Conservation (phyloP, 1,140 invertebrate species). For the Colletes latitarsis region DNA sequence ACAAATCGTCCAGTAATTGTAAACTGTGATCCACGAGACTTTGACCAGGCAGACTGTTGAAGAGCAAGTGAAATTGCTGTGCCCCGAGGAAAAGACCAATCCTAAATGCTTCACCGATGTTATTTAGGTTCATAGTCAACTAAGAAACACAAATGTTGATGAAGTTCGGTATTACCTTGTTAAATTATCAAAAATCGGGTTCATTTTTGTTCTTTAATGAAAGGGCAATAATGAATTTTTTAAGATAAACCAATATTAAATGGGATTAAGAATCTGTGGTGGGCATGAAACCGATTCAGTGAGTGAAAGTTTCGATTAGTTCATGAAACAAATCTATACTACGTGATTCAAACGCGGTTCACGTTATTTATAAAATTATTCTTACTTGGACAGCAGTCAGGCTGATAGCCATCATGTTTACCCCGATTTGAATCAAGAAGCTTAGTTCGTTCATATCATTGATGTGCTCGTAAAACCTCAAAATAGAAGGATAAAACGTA, state of each 20-base stretch:
- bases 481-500: not conserved
- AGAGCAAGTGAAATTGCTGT: conserved; percentile 1
- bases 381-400: conserved; percentile 8
- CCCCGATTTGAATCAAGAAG: not conserved
- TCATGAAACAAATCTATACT: too few relatives aligned
- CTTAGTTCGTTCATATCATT: not conserved
- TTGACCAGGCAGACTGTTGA: conserved; percentile 3
- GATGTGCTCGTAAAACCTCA: not conserved
- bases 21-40: conserved; percentile 1
- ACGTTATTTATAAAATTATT: too few relatives aligned
- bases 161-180: not conserved
- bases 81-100: not conserved
- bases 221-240: too few relatives aligned
- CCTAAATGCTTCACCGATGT: not conserved
- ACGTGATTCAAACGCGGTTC: too few relatives aligned
- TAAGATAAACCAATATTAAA: too few relatives aligned
- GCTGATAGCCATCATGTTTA: not conserved
- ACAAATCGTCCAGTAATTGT: not conserved
- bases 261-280: too few relatives aligned
- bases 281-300: too few relatives aligned
- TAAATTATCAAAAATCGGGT: too few relatives aligned
- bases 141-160: not conserved
- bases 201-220: too few relatives aligned
- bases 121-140: not conserved
- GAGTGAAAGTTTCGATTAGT: too few relatives aligned